Evolutionary conservation across 1,140 invertebrate genomes (phyloP), one percentile per base, ranked within the genome.

Genomic region (Cataglyphis hispanica): DNA sequence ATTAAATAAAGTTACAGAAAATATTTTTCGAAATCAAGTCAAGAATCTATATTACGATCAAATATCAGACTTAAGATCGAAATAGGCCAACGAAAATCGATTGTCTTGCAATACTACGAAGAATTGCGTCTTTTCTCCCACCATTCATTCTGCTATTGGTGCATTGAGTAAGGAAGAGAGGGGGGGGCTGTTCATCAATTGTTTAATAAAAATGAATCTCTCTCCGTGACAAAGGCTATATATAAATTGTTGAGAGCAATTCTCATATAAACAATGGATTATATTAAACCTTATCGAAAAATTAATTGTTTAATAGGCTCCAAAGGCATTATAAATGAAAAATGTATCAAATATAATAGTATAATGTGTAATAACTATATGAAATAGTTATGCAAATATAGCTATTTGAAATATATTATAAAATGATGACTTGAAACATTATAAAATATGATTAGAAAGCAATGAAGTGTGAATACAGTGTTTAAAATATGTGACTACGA

Each of bases 141-240:
- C 53, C 53, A 37, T 22, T 4, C 8, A 34, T 27, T 22, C 19
- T 74, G 37, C 53, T 10, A 83, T 83, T 83, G 78, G 78, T 72
- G 25, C 67, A 22, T 16, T 53, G 66, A 58, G 25, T 8, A 43
- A 83, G 56, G 72, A 60, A 56, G 40, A 53, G 70, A 46, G 67
- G 67, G 64, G 37, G n/a, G 64, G 37, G n/a, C 19, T 74, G 27
- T 74, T 83, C 78, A 81, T 81, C 78, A 74, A 69, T 37, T 69
- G 78, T 8, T 83, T 67, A 74, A 81, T 81, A 81, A 83, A 83
- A 74, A 81, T 25, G 66, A 81, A 74, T 83, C 10, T 11, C 40
- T 11, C 40, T 43, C 25, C 13, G 22, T 19, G 25, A 40, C 53
- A n/a, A 69, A 27, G 10, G 11, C 16, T 31, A 27, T 43, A 27